These are phyloP conservation scores for Solenopsis invicta DNA, from an alignment of 1,140 invertebrate genomes.

Conservation along the genomic window DNA sequence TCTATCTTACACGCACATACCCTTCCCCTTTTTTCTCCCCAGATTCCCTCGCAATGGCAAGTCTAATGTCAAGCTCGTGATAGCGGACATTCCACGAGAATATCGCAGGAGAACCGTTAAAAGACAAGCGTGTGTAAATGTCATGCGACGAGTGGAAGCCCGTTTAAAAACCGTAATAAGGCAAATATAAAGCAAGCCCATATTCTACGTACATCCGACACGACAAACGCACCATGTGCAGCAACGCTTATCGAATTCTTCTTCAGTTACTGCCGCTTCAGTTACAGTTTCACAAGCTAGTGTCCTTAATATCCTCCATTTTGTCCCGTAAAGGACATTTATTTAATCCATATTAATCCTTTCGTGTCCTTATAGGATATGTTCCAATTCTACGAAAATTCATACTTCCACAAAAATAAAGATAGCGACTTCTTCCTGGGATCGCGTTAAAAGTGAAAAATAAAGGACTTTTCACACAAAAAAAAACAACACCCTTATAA, in stretches of 20 bases:
- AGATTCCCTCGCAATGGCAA: neutral
- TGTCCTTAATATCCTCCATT: neutral
- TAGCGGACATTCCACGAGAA: conserved; percentile 13
- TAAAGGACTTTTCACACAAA: no score
- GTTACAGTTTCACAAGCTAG: neutral
- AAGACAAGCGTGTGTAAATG: conserved; percentile 21
- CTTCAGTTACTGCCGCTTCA: neutral
- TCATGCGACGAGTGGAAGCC: neutral
- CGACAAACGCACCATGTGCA: neutral
- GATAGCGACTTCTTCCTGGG: no score
- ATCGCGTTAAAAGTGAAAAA: no score
- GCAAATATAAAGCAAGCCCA: neutral
- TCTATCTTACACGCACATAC: neutral
- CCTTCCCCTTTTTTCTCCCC: neutral
- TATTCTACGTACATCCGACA: neutral
- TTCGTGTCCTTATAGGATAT: no score
- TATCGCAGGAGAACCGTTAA: conserved; percentile 19
- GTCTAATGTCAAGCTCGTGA: neutral
- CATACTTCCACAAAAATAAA: no score
- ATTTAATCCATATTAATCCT: neutral
- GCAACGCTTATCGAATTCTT: neutral
- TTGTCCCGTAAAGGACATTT: neutral
- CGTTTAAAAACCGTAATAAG: conserved; percentile 27
- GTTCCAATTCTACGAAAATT: no score
- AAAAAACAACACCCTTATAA: no score